Evolutionary conservation across 2,113 vertebrate genomes (phyloP).

Genomic region (Hystrix cristata): DNA sequence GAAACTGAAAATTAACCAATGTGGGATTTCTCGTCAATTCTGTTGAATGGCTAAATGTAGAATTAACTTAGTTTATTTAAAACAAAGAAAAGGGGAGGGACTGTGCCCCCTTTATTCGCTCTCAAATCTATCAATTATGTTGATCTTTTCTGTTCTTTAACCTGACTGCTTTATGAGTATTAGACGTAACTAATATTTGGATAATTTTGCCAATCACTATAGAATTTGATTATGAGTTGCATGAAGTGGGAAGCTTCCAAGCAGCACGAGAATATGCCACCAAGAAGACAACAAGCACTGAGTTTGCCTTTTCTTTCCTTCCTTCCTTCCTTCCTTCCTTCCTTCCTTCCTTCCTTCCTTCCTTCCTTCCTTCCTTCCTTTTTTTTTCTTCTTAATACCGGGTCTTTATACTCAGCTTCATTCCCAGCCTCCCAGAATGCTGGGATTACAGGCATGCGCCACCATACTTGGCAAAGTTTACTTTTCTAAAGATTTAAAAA

Average conservation of each 20-base stretch:
- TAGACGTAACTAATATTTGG: background rate
- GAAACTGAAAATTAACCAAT: background rate
- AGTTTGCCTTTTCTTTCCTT: background rate
- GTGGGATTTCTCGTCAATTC: background rate
- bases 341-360: background rate
- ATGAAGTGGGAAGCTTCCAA: background rate
- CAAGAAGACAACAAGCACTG: background rate
- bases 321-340: background rate
- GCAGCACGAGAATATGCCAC: background rate
- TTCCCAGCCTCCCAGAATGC: background rate
- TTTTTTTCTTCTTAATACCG: too few relatives aligned
- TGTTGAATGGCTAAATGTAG: background rate
- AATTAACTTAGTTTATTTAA: conserved; percentile 20
- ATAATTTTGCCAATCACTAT: background rate
- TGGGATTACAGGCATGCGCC: background rate
- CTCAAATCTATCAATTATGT: background rate
- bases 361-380: background rate
- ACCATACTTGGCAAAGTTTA: background rate
- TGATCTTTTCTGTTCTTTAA: background rate
- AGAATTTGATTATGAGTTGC: background rate
- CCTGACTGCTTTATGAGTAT: background rate
- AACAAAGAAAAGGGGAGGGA: background rate
- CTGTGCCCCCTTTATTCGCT: background rate
- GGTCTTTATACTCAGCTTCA: background rate
- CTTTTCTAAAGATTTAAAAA: background rate